Conservation (phyloP, 2,797 vertebrate genomes). For the Crenichthys baileyi region DNA sequence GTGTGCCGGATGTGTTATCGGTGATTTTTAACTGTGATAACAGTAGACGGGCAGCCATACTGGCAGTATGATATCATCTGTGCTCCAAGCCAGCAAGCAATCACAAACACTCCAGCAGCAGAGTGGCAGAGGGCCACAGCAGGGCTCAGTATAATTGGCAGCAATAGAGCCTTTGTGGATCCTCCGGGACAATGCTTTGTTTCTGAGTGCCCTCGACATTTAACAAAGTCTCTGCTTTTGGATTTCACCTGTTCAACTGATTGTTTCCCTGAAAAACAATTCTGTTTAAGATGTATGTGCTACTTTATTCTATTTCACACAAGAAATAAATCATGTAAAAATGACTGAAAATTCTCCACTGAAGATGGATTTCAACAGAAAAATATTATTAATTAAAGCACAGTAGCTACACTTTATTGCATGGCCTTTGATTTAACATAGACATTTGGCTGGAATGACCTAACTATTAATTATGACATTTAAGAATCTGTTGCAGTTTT, state of each 20-base stretch:
- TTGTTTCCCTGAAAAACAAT: conserved; percentile 35
- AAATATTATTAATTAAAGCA: background rate
- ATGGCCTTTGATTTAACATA: background rate
- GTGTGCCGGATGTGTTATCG: background rate
- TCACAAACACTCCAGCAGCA: conserved; percentile 68
- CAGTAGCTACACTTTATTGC: background rate
- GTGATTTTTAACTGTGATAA: conserved; percentile 37
- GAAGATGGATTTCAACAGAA: background rate
- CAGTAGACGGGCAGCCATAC: conserved; percentile 17
- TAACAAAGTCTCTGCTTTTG: conserved; percentile 60
- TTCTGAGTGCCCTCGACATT: conserved; percentile 70
- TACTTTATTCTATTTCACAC: conserved; percentile 12
- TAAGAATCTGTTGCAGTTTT: background rate
- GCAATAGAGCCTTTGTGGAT: conserved; percentile 59
- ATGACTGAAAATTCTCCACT: background rate
- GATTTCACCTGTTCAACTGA: conserved; percentile 59
- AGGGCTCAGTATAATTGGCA: conserved; percentile 62
- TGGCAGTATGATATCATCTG: conserved; percentile 48
- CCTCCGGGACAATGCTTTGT: conserved; percentile 66
- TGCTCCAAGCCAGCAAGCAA: conserved; percentile 53
- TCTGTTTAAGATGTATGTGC: conserved; percentile 29
- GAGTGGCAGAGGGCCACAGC: conserved; percentile 65
- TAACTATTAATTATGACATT: background rate
- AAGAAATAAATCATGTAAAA: background rate
- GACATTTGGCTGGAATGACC: background rate